These are phyloP conservation scores for Leptopilina clavipes DNA, from an alignment of 1,140 invertebrate species.

Conservation along the genomic window DNA sequence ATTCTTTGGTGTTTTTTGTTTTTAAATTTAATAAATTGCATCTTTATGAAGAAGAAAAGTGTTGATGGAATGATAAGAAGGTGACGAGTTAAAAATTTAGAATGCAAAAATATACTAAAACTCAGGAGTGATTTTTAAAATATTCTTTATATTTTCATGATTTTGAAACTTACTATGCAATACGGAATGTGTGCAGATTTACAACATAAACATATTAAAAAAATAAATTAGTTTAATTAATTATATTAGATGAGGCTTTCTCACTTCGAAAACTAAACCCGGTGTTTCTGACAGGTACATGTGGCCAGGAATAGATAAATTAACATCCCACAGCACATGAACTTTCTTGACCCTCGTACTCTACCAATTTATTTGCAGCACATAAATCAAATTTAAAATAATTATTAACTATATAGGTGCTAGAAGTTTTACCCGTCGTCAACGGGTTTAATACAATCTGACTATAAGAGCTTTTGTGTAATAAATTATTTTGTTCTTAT, in stretches of 20 bases:
- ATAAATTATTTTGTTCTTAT: too few species aligned
- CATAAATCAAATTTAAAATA: background rate
- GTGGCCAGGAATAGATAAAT: slow-evolving; percentile 15
- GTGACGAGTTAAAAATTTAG: too few species aligned
- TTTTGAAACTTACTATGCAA: background rate
- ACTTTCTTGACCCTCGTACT: slow-evolving; percentile 6
- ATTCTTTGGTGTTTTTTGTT: too few species aligned
- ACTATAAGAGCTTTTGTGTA: too few species aligned
- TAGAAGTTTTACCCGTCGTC: too few species aligned
- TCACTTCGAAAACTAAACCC: background rate
- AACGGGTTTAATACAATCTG: too few species aligned
- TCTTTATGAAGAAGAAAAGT: too few species aligned
- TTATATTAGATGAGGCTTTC: slow-evolving; percentile 3
- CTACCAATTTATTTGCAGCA: background rate
- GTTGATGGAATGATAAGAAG: too few species aligned
- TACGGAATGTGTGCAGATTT: background rate
- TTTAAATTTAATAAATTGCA: too few species aligned
- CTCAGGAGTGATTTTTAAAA: background rate
- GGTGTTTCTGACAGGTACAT: slow-evolving; percentile 3
- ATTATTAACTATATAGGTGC: background rate
- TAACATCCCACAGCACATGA: background rate
- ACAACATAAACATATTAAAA: background rate
- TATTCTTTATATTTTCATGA: background rate
- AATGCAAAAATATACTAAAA: too few species aligned
- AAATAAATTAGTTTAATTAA: slow-evolving; percentile 20